Evolutionary conservation across 2,113 vertebrate genomes (phyloP).

Genomic region (Phodopus roborovskii): DNA sequence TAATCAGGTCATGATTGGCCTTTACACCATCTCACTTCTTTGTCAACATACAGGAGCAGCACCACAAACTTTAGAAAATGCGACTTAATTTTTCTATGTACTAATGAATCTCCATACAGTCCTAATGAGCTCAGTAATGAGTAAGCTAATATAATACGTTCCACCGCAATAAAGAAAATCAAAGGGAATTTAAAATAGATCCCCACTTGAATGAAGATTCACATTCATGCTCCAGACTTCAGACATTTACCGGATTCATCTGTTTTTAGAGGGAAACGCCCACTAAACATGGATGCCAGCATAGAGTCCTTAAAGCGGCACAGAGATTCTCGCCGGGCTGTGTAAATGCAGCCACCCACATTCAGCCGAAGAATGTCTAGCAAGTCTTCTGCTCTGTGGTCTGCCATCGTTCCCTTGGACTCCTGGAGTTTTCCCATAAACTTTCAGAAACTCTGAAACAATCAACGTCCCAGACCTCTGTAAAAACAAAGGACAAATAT

Average conservation of each 20-base stretch:
- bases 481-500: slow-evolving; percentile 59
- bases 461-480: background rate
- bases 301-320: slow-evolving; percentile 86
- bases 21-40: background rate
- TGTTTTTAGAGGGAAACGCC: slow-evolving; percentile 86
- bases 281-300: slow-evolving; percentile 88
- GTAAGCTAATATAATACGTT: slow-evolving; percentile 11
- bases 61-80: slow-evolving; percentile 33
- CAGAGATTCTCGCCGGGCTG: slow-evolving; percentile 81
- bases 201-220: slow-evolving; percentile 46
- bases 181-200: slow-evolving; percentile 53
- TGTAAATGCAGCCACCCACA: slow-evolving; percentile 81
- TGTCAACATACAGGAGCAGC: background rate
- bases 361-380: slow-evolving; percentile 83
- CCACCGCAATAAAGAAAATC: slow-evolving; percentile 26
- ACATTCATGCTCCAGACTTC: slow-evolving; percentile 10
- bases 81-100: slow-evolving; percentile 34
- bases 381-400: slow-evolving; percentile 60
- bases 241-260: slow-evolving; percentile 84
- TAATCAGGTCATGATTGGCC: background rate
- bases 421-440: background rate
- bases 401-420: slow-evolving; percentile 73
- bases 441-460: slow-evolving; percentile 47
- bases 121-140: slow-evolving; percentile 51
- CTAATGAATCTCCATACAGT: slow-evolving; percentile 22